A percentile compares a stretch with the other conserved stretches of the same genome.
Evolutionary conservation across 2,888 invertebrate genomes (phyloP).

Genomic region (Aleiodes testaceus): DNA sequence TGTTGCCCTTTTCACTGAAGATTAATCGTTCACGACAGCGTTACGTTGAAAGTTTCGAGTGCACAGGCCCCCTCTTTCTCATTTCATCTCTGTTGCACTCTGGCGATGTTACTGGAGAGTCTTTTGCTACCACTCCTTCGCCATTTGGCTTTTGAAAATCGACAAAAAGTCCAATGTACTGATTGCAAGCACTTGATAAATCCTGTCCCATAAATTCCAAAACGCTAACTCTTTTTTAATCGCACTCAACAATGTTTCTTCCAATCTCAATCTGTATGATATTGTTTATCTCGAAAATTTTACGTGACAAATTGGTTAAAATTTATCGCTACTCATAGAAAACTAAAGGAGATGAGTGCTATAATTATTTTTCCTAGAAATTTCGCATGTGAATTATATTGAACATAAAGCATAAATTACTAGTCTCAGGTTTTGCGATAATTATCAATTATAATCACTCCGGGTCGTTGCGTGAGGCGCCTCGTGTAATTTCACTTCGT

Average conservation of each 20-base stretch:
- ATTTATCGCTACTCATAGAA: background rate
- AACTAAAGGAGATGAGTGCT: too few species aligned
- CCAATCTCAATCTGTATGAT: too few species aligned
- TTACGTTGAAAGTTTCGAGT: slow-evolving; percentile 15
- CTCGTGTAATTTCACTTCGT: background rate
- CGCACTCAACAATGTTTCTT: too few species aligned
- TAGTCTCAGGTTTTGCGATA: background rate
- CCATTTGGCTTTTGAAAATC: background rate
- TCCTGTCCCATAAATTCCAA: background rate
- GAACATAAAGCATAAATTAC: too few species aligned
- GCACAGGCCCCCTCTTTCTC: background rate
- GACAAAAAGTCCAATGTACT: background rate
- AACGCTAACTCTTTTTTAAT: background rate
- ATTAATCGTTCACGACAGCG: slow-evolving; percentile 57
- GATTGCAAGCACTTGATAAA: slow-evolving; percentile 2
- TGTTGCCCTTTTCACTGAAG: slow-evolving; percentile 50
- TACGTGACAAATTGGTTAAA: too few species aligned
- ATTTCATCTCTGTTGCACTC: too few species aligned
- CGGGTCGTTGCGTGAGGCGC: background rate
- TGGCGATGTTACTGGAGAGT: too few species aligned
- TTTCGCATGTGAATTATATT: too few species aligned
- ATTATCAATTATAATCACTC: background rate
- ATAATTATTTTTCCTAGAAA: too few species aligned
- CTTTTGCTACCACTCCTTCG: background rate
- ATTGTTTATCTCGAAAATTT: too few species aligned